These are phyloP conservation scores for Nemoura dubitans DNA, from an alignment of 2,888 invertebrate species.

Conservation along the genomic window DNA sequence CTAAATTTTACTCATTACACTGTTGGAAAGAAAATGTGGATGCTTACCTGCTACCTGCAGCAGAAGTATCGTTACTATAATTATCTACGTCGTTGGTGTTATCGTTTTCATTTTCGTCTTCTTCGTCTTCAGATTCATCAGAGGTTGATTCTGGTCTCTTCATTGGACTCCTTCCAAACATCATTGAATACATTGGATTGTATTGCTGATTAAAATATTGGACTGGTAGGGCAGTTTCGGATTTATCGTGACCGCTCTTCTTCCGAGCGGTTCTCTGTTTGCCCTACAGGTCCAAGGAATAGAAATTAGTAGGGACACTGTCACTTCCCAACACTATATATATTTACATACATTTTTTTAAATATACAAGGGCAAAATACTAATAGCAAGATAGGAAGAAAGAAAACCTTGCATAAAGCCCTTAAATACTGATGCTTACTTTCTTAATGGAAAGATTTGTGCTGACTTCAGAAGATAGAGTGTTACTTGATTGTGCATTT, in stretches of 20 bases:
- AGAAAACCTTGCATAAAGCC: neutral
- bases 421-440: constrained; percentile 7
- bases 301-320: neutral
- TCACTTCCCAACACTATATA: neutral
- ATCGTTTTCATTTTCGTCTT: constrained; percentile 34
- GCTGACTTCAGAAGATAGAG: neutral
- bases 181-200: constrained; percentile 46
- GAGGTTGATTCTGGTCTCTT: constrained; percentile 38
- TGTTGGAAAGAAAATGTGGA: no score
- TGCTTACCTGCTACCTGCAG: constrained; percentile 10
- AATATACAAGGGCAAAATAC: neutral
- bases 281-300: neutral
- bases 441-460: constrained; percentile 24
- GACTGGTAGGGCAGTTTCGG: constrained; percentile 41
- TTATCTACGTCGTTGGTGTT: constrained; percentile 31
- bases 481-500: constrained; percentile 39
- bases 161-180: constrained; percentile 41
- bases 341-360: no score
- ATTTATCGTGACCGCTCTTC: constrained; percentile 19
- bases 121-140: constrained; percentile 45
- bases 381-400: neutral
- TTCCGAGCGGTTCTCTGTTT: constrained; percentile 22
- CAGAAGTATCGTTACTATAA: constrained; percentile 41
- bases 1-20: no score
- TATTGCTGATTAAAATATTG: constrained; percentile 45